Base-by-base conservation (phyloP, 2,888 invertebrate genomes). In the Osmoderma eremita region DNA sequence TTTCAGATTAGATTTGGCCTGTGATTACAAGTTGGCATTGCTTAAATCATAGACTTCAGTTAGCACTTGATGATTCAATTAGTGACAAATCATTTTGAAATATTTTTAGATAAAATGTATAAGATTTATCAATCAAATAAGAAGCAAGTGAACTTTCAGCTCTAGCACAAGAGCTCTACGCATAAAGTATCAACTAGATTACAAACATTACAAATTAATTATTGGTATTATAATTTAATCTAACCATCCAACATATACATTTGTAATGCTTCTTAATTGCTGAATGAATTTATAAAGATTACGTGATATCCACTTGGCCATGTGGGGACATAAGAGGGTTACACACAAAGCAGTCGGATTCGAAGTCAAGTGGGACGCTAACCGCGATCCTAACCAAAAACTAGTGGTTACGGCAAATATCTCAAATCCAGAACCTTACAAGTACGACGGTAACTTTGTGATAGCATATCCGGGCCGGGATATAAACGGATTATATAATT, bases 361-460 rank as follows among this genome's bases (percentile, higher is more conserved):
- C 1, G 90, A 92, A 65, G 79, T 94, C 15, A 92, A 92, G 79
- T 94, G 94, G 94, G 93, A 94, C 77, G 93, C 92, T 0, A 94
- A 93, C 80, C 85, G 94, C 5, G 92, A 94, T 82, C 93, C 93
- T 0, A 87, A 89, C 51, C 88, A 92, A 78, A 90, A 90, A 78
- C 83, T 91, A 69, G 85, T 86, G 71, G 81, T 87, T 0, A 86
- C 87, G 63, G 82, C 89, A 0, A 88, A 89, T 69, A 85, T 90
- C 56, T 86, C 87, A 70, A 88, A 85, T 75, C 85, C 87, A 65
- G 85, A 85, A 0, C 80, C 83, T 0, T 87, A 87, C 78, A 88
- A 89, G 70, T 87, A 90, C 72, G 88, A 86, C 48, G 90, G 88
- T 0, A 86, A 87, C 39, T 79, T 90, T 18, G 85, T 88, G 41